phyloP scores from a whole-genome alignment of 2,797 vertebrate genomes.

The Acestrorhynchus altus region DNA sequence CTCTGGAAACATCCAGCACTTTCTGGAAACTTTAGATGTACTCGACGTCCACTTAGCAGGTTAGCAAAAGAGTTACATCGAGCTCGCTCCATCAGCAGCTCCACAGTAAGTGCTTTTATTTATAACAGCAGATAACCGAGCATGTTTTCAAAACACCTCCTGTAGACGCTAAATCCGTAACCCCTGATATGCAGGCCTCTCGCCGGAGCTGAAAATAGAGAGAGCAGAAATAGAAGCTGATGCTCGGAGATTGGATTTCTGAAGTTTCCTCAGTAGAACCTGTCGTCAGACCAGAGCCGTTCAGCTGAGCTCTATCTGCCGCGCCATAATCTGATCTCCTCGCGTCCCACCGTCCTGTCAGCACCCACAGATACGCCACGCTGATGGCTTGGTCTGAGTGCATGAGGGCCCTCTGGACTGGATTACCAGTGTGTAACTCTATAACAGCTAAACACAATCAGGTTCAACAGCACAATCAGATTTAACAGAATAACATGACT shows the following conservation, averaged over 20 bases:
- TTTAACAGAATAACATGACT: constrained; percentile 38
- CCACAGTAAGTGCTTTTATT: constrained; percentile 37
- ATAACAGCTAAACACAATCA: constrained; percentile 49
- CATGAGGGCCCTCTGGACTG: constrained; percentile 9
- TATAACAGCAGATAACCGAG: constrained; percentile 45
- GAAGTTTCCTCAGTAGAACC: constrained; percentile 20
- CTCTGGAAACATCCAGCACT: too few relatives aligned
- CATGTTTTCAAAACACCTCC: constrained; percentile 35
- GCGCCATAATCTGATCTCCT: constrained; percentile 12
- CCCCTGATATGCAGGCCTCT: constrained; percentile 26
- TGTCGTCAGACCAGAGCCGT: constrained; percentile 3
- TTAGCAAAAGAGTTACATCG: neutral
- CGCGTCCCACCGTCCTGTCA: constrained; percentile 5
- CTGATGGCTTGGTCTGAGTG: neutral
- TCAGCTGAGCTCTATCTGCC: neutral
- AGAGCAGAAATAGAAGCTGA: constrained; percentile 23
- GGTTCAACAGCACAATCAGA: constrained; percentile 34
- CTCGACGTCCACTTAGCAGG: neutral
- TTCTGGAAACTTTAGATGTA: constrained; percentile 1
- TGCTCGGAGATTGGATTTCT: constrained; percentile 31
- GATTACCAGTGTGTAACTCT: constrained; percentile 13
- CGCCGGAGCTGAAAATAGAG: constrained; percentile 32
- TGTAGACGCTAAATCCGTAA: constrained; percentile 43
- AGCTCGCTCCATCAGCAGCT: neutral
- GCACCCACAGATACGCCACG: neutral